Conservation (phyloP, 23 tunicate genomes). For the Pegea sp. region DNA sequence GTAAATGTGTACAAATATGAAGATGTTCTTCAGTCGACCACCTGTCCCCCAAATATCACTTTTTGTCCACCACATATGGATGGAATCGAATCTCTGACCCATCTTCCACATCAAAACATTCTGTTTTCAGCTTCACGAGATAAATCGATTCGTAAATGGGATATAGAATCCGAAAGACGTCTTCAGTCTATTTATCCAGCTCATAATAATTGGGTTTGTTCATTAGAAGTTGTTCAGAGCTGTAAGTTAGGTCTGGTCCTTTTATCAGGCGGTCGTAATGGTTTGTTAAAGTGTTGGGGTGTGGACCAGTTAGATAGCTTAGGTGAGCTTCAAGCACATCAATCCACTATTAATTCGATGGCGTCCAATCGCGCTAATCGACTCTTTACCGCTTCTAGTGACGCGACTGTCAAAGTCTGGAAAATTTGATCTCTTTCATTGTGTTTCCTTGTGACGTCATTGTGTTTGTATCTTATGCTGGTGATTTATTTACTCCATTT, state of each 20-base stretch:
- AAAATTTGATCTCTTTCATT: no score
- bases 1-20: slow-evolving; percentile 48
- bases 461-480: no score
- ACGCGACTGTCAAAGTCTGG: not conserved
- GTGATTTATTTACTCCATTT: no score
- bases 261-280: slow-evolving; percentile 78
- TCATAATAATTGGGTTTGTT: slow-evolving; percentile 63
- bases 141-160: slow-evolving; percentile 88
- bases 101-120: slow-evolving; percentile 10
- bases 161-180: slow-evolving; percentile 14
- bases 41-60: slow-evolving; percentile 12
- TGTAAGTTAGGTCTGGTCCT: slow-evolving; percentile 18
- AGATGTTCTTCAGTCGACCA: slow-evolving; percentile 13
- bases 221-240: slow-evolving; percentile 33
- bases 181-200: slow-evolving; percentile 50
- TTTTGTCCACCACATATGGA: slow-evolving; percentile 91
- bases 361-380: slow-evolving; percentile 35
- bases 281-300: slow-evolving; percentile 59
- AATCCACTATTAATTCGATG: slow-evolving; percentile 39
- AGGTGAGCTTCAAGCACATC: slow-evolving; percentile 54
- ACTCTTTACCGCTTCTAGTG: slow-evolving; percentile 57
- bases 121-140: slow-evolving; percentile 74
- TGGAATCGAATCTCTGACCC: slow-evolving; percentile 62
- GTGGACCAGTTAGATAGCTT: slow-evolving; percentile 25
- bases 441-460: no score